Evolutionary conservation across 2,888 invertebrate genomes (phyloP).

Genomic region (Cataglyphis rosenhaueri): DNA sequence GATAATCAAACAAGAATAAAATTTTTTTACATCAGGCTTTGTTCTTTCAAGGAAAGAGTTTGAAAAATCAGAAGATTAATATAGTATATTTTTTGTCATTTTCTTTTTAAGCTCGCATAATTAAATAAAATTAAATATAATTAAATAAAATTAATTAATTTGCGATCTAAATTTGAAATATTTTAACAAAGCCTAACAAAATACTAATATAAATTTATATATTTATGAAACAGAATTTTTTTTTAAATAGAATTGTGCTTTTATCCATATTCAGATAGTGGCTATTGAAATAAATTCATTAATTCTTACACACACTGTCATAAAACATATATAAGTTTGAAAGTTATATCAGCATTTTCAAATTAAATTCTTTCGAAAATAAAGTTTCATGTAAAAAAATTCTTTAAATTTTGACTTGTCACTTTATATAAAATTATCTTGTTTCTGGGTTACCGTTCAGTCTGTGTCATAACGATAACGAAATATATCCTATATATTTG

Average conservation of each 20-base stretch:
- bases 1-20: not conserved
- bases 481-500: not conserved
- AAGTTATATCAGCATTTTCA: conserved; percentile 5
- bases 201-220: not conserved
- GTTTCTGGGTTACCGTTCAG: not conserved
- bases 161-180: not conserved
- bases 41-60: not conserved
- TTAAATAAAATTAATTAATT: not conserved
- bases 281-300: not conserved
- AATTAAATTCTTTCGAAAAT: not conserved
- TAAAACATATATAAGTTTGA: not conserved
- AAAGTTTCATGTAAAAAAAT: not conserved
- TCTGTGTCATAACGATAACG: not conserved
- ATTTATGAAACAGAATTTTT: not conserved
- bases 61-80: not conserved
- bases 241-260: not conserved
- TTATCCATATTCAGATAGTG: not conserved
- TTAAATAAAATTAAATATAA: too few relatives aligned
- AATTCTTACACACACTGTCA: not conserved
- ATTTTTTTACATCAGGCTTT: not conserved
- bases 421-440: not conserved
- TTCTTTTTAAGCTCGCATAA: not conserved
- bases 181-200: not conserved
- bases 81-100: not conserved
- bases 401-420: not conserved